A percentile compares a stretch with the other conserved stretches of the same genome.
phyloP scores from a whole-genome alignment of 2,888 invertebrate genomes.

The Gymnosoma rotundatum region DNA sequence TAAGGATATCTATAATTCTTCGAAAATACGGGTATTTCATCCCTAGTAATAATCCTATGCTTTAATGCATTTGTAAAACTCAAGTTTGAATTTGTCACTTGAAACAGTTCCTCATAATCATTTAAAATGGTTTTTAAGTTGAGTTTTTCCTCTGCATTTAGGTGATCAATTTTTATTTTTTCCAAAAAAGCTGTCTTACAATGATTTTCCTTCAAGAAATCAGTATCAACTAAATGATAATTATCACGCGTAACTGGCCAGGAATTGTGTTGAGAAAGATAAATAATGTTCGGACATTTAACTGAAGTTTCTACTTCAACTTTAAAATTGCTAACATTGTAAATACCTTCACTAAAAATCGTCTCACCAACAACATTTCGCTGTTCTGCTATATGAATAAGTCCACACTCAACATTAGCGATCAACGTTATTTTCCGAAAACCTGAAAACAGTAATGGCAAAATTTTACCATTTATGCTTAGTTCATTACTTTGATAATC shows the following conservation, averaged over 20 bases:
- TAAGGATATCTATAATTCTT: too few relatives aligned
- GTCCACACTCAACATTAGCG: too few relatives aligned
- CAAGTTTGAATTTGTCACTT: too few relatives aligned
- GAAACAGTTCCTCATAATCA: not conserved
- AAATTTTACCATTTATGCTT: constrained; percentile 14
- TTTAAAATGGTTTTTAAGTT: not conserved
- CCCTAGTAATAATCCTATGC: constrained; percentile 1
- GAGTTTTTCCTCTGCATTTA: not conserved
- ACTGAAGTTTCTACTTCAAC: constrained; percentile 14
- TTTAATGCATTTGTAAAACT: too few relatives aligned
- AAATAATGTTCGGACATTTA: constrained; percentile 1
- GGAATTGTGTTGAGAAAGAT: constrained; percentile 9
- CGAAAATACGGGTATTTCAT: too few relatives aligned
- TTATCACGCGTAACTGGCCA: constrained; percentile 22
- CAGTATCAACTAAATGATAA: constrained; percentile 10
- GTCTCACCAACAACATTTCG: too few relatives aligned
- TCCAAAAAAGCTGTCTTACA: too few relatives aligned
- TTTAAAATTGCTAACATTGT: not conserved
- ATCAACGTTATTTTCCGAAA: too few relatives aligned
- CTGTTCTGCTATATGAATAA: too few relatives aligned
- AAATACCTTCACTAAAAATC: too few relatives aligned
- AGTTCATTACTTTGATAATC: constrained; percentile 20
- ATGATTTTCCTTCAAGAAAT: not conserved
- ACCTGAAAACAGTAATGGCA: not conserved
- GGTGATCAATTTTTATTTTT: not conserved